phyloP scores from a whole-genome alignment of 2,888 invertebrate species.

The Acleris holmiana region DNA sequence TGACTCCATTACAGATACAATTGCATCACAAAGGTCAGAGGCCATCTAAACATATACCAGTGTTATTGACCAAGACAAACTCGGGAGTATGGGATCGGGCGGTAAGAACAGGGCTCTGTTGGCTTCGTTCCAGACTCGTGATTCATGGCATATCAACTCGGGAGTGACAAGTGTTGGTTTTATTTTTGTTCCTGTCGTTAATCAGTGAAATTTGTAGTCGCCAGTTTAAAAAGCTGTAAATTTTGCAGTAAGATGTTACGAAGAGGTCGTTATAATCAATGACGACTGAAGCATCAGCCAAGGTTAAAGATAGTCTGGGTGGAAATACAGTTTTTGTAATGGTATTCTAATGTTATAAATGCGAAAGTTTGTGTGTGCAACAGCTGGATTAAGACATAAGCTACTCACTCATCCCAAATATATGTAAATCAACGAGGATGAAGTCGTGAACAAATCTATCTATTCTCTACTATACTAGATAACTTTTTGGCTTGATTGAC shows the following conservation, averaged over 20 bases:
- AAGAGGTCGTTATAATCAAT: neutral
- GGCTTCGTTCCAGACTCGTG: conserved; percentile 15
- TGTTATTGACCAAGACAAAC: conserved; percentile 32
- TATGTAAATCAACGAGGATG: too few relatives aligned
- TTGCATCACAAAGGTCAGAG: conserved; percentile 18
- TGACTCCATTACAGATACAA: neutral
- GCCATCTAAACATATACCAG: conserved; percentile 22
- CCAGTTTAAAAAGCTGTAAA: neutral
- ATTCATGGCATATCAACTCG: conserved; percentile 14
- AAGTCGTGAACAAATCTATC: too few relatives aligned
- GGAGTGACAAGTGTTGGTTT: conserved; percentile 20
- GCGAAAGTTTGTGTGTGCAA: too few relatives aligned
- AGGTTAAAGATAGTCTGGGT: neutral
- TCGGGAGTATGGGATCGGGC: neutral
- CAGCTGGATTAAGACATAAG: too few relatives aligned
- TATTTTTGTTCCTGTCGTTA: conserved; percentile 16
- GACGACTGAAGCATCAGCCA: neutral
- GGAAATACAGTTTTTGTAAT: too few relatives aligned
- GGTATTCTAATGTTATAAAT: too few relatives aligned
- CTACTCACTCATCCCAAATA: too few relatives aligned
- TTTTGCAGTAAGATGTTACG: neutral
- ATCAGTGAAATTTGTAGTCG: conserved; percentile 4
- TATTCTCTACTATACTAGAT: too few relatives aligned
- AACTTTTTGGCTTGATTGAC: too few relatives aligned
- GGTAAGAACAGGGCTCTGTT: conserved; percentile 8